These are phyloP conservation scores for Cephus cinctus DNA, from an alignment of 1,140 invertebrate species.

Conservation along the genomic window DNA sequence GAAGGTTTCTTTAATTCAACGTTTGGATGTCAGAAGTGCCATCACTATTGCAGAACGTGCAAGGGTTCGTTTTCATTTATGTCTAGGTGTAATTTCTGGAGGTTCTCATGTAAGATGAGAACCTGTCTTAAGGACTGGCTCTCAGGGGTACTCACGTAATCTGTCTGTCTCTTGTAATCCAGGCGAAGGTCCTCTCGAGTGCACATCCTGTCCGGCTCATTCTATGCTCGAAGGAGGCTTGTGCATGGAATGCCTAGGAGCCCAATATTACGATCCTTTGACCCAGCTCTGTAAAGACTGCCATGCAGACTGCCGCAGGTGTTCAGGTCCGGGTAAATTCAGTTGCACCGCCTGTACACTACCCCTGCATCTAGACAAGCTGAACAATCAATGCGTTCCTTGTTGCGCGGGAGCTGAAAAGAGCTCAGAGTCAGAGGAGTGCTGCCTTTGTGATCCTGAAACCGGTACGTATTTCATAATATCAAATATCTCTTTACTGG, in stretches of 20 bases:
- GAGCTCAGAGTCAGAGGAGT: conserved; percentile 53
- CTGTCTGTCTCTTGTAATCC: no score
- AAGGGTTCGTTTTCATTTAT: conserved; percentile 59
- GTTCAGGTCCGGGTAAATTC: conserved; percentile 68
- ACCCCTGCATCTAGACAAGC: conserved; percentile 65
- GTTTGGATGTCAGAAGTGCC: conserved; percentile 79
- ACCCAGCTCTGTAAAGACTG: conserved; percentile 69
- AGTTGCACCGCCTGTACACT: conserved; percentile 67
- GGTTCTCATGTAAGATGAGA: no score
- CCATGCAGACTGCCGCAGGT: conserved; percentile 67
- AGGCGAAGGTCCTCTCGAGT: conserved; percentile 71
- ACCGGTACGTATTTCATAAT: conserved; percentile 59
- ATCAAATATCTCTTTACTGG: no score
- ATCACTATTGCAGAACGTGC: conserved; percentile 80
- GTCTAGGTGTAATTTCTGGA: not conserved
- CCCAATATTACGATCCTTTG: conserved; percentile 70
- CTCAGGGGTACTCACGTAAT: no score
- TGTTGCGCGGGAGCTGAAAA: conserved; percentile 61
- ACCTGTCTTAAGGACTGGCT: no score
- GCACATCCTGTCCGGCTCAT: conserved; percentile 69
- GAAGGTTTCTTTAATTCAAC: conserved; percentile 78
- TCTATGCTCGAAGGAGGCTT: conserved; percentile 73
- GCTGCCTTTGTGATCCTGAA: conserved; percentile 67
- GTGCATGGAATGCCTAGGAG: conserved; percentile 71
- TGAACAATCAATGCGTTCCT: conserved; percentile 73